phyloP scores from a whole-genome alignment of 2,113 vertebrate species.

The Pseudopipra pipra region DNA sequence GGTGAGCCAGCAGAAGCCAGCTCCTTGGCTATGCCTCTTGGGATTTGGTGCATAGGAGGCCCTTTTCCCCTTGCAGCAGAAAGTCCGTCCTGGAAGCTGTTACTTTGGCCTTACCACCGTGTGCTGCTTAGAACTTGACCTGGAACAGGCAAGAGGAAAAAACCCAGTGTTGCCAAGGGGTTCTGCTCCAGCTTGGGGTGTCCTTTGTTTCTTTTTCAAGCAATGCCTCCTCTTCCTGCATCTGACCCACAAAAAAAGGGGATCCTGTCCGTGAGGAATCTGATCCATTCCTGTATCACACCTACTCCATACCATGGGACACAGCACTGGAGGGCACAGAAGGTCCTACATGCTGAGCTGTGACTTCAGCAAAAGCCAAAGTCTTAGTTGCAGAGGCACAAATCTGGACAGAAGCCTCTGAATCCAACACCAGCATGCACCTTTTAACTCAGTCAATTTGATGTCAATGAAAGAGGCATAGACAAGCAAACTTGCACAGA shows the following conservation, averaged over 20 bases:
- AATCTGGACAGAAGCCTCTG: not conserved
- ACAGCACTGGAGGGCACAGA: not conserved
- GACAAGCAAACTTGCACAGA: not conserved
- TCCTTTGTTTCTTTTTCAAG: not conserved
- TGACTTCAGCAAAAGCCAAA: not conserved
- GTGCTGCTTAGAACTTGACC: not conserved
- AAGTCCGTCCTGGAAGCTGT: not conserved
- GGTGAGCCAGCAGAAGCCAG: not conserved
- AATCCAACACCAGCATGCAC: not conserved
- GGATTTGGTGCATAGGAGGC: not conserved
- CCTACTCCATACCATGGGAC: too few species aligned
- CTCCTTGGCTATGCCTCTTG: not conserved
- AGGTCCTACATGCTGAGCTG: not conserved
- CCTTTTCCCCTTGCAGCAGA: not conserved
- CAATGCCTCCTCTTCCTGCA: rapidly evolving
- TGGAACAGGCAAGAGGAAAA: not conserved
- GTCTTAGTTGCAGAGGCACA: not conserved
- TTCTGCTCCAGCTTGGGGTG: not conserved
- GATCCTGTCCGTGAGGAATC: not conserved
- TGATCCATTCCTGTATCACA: not conserved
- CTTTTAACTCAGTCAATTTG: not conserved
- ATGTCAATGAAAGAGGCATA: not conserved
- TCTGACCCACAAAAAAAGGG: not conserved
- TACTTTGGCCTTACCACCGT: not conserved
- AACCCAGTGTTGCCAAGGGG: not conserved